phyloP scores from a whole-genome alignment of 2,888 invertebrate species.

The Cosmia pyralina region DNA sequence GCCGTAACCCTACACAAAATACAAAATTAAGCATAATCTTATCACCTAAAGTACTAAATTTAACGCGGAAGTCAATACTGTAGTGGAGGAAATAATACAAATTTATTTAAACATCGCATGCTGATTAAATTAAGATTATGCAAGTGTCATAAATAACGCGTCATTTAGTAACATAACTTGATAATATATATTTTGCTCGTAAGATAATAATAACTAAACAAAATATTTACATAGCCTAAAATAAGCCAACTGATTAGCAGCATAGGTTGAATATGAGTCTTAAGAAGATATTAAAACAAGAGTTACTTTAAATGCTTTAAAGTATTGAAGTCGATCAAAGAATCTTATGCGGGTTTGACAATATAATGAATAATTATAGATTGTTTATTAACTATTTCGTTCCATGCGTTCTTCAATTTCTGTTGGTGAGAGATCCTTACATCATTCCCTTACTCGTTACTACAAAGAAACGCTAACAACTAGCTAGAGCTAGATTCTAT shows the following conservation, averaged over 20 bases:
- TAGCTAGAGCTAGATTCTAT: constrained; percentile 87
- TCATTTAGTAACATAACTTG: constrained; percentile 66
- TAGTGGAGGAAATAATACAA: constrained; percentile 85
- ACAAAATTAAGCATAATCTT: constrained; percentile 89
- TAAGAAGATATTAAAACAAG: constrained; percentile 61
- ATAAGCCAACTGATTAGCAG: constrained; percentile 64
- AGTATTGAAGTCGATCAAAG: constrained; percentile 51
- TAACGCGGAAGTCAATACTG: constrained; percentile 89
- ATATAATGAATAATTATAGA: constrained; percentile 45
- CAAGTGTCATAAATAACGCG: constrained; percentile 76
- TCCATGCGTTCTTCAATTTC: constrained; percentile 38
- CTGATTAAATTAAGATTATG: constrained; percentile 86
- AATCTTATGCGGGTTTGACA: constrained; percentile 45
- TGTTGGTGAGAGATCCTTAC: constrained; percentile 72
- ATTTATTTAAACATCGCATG: constrained; percentile 79
- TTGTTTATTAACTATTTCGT: constrained; percentile 51
- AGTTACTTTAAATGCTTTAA: constrained; percentile 58
- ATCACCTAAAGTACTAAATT: constrained; percentile 82
- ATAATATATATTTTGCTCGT: constrained; percentile 72
- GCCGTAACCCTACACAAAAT: constrained; percentile 85
- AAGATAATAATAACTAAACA: constrained; percentile 77
- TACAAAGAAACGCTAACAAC: constrained; percentile 81
- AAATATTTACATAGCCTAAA: constrained; percentile 81
- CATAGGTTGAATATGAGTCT: constrained; percentile 43
- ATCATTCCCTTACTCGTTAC: constrained; percentile 70